Conservation (phyloP, 2,888 invertebrate species). For the Pherbina coryleti region DNA sequence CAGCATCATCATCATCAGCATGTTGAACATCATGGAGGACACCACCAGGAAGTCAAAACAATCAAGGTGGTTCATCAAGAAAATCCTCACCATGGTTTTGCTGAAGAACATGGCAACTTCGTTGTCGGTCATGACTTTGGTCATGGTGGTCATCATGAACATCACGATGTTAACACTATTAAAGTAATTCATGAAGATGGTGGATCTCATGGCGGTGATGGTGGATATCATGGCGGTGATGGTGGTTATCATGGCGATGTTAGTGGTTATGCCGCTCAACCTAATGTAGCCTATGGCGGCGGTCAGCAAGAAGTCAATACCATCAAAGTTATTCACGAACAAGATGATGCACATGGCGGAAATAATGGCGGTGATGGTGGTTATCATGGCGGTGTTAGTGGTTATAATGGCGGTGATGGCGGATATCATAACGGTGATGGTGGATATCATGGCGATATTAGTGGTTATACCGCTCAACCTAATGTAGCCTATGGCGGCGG, state of each 20-base stretch:
- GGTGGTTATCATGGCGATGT: no score
- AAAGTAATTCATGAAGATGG: constrained; percentile 45
- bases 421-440: no score
- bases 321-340: constrained; percentile 13
- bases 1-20: constrained; percentile 23
- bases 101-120: neutral
- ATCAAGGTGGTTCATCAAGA: constrained; percentile 52
- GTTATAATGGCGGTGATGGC: no score
- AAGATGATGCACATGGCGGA: constrained; percentile 24
- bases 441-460: no score
- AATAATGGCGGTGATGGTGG: no score
- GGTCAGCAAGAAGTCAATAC: constrained; percentile 9
- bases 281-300: no score
- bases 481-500: no score
- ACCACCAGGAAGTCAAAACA: constrained; percentile 45
- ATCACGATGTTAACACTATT: constrained; percentile 34
- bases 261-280: no score
- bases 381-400: no score
- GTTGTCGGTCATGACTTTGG: neutral
- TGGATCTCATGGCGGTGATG: neutral
- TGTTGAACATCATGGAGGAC: constrained; percentile 30
- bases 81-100: neutral
- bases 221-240: no score
- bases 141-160: neutral
- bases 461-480: no score